These are phyloP conservation scores for Alosa alosa DNA, from an alignment of 2,113 vertebrate genomes.

Conservation along the genomic window DNA sequence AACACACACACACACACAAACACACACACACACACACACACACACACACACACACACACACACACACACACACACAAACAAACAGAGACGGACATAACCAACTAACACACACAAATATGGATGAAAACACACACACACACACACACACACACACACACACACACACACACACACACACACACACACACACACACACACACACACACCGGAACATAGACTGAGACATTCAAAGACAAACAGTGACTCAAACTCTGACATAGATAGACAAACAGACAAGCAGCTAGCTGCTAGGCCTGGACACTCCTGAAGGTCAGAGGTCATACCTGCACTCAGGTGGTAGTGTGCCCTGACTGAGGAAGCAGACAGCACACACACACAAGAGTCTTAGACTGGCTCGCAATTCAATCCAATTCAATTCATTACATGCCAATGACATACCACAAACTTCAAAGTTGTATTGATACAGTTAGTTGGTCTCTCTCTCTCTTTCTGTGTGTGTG, in stretches of 20 bases:
- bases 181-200: background rate
- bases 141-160: background rate
- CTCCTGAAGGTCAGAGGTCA: slow-evolving; percentile 34
- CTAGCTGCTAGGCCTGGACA: too few relatives aligned
- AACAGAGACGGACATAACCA: too few relatives aligned
- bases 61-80: too few relatives aligned
- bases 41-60: background rate
- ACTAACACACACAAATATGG: too few relatives aligned
- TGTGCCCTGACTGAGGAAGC: slow-evolving; percentile 63
- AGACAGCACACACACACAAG: slow-evolving; percentile 28
- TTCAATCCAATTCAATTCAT: too few relatives aligned
- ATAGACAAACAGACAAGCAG: background rate
- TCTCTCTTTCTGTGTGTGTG: background rate
- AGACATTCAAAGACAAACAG: too few relatives aligned
- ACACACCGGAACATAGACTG: background rate
- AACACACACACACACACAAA: background rate
- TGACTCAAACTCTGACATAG: background rate
- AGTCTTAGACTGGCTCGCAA: background rate
- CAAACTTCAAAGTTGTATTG: too few relatives aligned
- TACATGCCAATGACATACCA: too few relatives aligned
- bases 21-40: background rate
- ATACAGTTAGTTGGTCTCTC: too few relatives aligned
- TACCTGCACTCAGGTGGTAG: slow-evolving; percentile 77
- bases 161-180: background rate
- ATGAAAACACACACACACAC: background rate